Conservation (phyloP, 1,140 invertebrate species). For the Thaumetopoea pityocampa region DNA sequence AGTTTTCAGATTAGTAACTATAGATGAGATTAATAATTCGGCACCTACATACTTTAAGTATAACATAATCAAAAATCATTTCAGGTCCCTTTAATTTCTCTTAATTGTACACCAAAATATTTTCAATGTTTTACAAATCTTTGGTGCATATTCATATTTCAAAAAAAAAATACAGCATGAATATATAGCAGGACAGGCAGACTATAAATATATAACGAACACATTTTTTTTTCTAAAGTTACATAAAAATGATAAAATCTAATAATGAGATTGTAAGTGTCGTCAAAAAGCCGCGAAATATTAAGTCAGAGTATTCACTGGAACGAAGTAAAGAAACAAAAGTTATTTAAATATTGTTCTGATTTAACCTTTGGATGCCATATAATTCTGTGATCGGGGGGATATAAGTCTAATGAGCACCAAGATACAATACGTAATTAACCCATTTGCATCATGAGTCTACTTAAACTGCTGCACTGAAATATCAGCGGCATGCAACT, state of each 20-base stretch:
- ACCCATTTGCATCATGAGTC: too few species aligned
- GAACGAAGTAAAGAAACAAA: conserved; percentile 28
- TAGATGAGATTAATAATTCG: conserved; percentile 68
- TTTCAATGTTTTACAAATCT: conserved; percentile 69
- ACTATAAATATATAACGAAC: conserved; percentile 59
- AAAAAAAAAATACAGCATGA: conserved; percentile 64
- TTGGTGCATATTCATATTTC: conserved; percentile 71
- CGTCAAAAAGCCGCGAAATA: conserved; percentile 68
- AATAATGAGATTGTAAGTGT: conserved; percentile 70
- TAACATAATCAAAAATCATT: conserved; percentile 67
- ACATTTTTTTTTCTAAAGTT: conserved; percentile 62
- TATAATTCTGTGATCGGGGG: too few species aligned
- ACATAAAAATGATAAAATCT: conserved; percentile 56
- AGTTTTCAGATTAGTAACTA: conserved; percentile 43
- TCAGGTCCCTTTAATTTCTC: conserved; percentile 72
- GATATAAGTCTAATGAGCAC: too few species aligned
- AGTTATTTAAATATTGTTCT: too few species aligned
- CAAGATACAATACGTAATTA: too few species aligned
- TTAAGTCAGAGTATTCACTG: conserved; percentile 48
- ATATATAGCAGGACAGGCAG: conserved; percentile 45
- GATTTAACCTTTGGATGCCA: too few species aligned
- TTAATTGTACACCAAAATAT: conserved; percentile 72
- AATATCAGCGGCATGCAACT: too few species aligned
- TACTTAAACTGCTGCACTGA: too few species aligned
- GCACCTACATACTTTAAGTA: conserved; percentile 65